A percentile compares a stretch with the other conserved stretches of the same genome.
Evolutionary conservation across 2,797 vertebrate species (phyloP).

Genomic region (Oreochromis mossambicus): DNA sequence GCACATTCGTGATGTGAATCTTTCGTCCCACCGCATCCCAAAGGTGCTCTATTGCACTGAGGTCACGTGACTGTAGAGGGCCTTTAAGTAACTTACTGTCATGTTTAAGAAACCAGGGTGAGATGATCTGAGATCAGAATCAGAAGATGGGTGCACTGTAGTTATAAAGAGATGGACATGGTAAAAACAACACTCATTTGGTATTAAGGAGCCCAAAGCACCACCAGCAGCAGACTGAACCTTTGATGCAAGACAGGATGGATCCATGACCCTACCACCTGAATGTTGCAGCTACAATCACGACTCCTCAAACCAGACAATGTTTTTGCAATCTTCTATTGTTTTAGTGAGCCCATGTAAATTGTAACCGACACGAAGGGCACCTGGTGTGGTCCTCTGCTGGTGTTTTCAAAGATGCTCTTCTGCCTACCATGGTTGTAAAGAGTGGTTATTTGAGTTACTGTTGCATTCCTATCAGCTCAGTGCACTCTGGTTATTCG

Average conservation of each 20-base stretch:
- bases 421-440: background rate
- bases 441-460: background rate
- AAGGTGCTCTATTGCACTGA: conserved; percentile 20
- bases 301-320: background rate
- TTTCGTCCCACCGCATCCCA: conserved; percentile 42
- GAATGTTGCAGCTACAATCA: background rate
- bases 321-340: background rate
- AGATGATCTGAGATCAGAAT: background rate
- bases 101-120: background rate
- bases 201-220: background rate
- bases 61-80: conserved; percentile 25
- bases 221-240: background rate
- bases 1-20: conserved; percentile 49
- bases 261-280: background rate
- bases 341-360: background rate
- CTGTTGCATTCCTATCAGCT: background rate
- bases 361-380: background rate
- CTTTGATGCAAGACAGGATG: background rate
- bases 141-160: background rate
- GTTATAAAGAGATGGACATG: background rate
- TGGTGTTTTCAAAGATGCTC: background rate
- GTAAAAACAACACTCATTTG: background rate
- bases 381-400: background rate
- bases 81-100: rapidly evolving
- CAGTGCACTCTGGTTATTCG: background rate